Conservation (phyloP, 2,797 vertebrate species). For the Trichosurus vulpecula region DNA sequence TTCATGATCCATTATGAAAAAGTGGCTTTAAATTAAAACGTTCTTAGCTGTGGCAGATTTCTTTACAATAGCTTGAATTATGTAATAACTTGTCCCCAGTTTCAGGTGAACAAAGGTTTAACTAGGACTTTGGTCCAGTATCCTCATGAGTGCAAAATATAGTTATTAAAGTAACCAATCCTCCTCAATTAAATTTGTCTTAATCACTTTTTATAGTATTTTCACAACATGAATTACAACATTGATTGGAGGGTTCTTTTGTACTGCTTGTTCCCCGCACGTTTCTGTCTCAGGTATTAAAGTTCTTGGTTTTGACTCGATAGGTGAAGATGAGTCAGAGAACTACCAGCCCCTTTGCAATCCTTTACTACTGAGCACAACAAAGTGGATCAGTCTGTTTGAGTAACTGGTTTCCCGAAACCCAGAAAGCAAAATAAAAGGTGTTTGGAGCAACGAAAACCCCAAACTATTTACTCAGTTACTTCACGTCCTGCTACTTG, state of each 20-base stretch:
- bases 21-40: background rate
- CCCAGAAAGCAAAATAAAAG: background rate
- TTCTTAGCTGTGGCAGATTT: background rate
- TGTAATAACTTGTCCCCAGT: background rate
- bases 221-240: slow-evolving; percentile 10
- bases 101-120: background rate
- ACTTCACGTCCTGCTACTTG: background rate
- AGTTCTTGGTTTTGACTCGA: background rate
- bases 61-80: background rate
- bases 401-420: background rate
- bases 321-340: background rate
- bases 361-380: slow-evolving; percentile 2
- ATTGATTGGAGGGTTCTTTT: slow-evolving; percentile 29
- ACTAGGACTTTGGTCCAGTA: background rate
- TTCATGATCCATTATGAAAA: background rate
- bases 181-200: background rate
- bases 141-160: background rate
- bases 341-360: background rate
- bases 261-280: background rate
- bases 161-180: background rate
- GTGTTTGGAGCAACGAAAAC: slow-evolving; percentile 35
- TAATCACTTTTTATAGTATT: background rate
- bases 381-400: background rate
- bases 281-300: background rate
- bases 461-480: background rate